Evolutionary conservation across 2,888 invertebrate species (phyloP).

Genomic region (Drosophila kuntzei): DNA sequence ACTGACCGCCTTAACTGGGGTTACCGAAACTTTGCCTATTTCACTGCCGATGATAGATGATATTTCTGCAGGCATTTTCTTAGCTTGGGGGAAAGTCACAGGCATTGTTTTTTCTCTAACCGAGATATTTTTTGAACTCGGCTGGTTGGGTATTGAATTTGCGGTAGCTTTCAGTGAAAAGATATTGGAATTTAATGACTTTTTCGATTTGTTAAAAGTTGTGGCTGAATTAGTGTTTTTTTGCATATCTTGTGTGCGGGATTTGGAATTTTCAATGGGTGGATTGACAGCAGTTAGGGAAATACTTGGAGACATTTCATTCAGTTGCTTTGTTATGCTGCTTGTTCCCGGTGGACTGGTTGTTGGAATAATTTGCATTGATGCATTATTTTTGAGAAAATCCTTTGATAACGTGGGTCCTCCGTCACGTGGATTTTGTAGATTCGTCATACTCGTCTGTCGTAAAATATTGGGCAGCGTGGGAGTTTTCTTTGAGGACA

Average conservation of each 20-base stretch:
- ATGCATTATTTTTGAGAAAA: slow-evolving; percentile 58
- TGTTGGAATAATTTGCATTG: slow-evolving; percentile 83
- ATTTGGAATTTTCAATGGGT: slow-evolving; percentile 31
- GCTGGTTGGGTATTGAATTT: neutral
- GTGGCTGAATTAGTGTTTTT: slow-evolving; percentile 3
- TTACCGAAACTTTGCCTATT: slow-evolving; percentile 9
- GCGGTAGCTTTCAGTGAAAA: slow-evolving; percentile 11
- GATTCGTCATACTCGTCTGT: neutral
- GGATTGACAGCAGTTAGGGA: slow-evolving; percentile 76
- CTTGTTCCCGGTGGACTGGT: slow-evolving; percentile 76
- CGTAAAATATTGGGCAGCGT: slow-evolving; percentile 9
- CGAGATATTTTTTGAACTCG: neutral
- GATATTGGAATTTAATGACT: slow-evolving; percentile 17
- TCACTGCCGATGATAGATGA: slow-evolving; percentile 1
- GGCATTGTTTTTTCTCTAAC: slow-evolving; percentile 10
- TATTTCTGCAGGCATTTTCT: slow-evolving; percentile 9
- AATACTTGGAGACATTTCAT: slow-evolving; percentile 81
- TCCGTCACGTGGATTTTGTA: slow-evolving; percentile 6
- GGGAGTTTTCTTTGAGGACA: slow-evolving; percentile 7
- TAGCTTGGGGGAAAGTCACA: neutral
- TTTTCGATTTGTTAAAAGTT: slow-evolving; percentile 34
- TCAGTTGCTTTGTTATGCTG: slow-evolving; percentile 78
- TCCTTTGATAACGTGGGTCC: slow-evolving; percentile 41
- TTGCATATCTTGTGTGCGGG: slow-evolving; percentile 25
- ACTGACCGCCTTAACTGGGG: slow-evolving; percentile 2